Percentiles rank a stretch among this genome's conserved stretches.
Evolutionary conservation across 2,113 vertebrate genomes (phyloP).

Genomic region (Mugil cephalus): DNA sequence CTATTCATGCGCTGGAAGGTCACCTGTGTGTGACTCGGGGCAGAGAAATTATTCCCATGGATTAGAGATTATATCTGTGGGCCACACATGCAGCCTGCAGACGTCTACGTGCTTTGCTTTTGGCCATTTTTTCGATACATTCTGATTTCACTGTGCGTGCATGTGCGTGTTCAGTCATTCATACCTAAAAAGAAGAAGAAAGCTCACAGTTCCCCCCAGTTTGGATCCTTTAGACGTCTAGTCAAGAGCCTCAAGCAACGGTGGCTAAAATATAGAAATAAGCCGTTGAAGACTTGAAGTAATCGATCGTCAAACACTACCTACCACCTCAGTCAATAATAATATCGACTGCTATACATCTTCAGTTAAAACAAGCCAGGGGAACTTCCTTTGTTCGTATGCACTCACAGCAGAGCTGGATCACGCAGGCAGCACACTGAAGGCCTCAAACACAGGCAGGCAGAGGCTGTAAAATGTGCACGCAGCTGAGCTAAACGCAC

Average conservation of each 20-base stretch:
- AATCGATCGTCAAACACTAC: constrained; percentile 64
- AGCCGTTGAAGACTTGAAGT: constrained; percentile 30
- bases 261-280: constrained; percentile 50
- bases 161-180: constrained; percentile 23
- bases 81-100: constrained; percentile 25
- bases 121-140: too few relatives aligned
- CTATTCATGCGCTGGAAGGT: neutral
- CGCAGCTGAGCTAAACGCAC: constrained; percentile 25
- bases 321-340: constrained; percentile 52
- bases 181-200: neutral
- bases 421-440: constrained; percentile 21
- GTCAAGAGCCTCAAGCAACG: constrained; percentile 28
- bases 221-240: constrained; percentile 28
- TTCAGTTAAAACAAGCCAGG: constrained; percentile 44
- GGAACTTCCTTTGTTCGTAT: constrained; percentile 37
- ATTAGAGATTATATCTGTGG: constrained; percentile 32
- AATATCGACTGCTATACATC: constrained; percentile 58
- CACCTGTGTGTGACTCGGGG: constrained; percentile 10
- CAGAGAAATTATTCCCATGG: constrained; percentile 38
- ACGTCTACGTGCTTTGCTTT: constrained; percentile 7
- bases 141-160: neutral
- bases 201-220: neutral
- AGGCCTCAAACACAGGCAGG: constrained; percentile 21
- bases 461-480: constrained; percentile 21
- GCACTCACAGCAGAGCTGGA: constrained; percentile 17